Evolutionary conservation across 2,113 vertebrate species (phyloP), one percentile per base, ranked within the genome.

Genomic region (Gambusia affinis): DNA sequence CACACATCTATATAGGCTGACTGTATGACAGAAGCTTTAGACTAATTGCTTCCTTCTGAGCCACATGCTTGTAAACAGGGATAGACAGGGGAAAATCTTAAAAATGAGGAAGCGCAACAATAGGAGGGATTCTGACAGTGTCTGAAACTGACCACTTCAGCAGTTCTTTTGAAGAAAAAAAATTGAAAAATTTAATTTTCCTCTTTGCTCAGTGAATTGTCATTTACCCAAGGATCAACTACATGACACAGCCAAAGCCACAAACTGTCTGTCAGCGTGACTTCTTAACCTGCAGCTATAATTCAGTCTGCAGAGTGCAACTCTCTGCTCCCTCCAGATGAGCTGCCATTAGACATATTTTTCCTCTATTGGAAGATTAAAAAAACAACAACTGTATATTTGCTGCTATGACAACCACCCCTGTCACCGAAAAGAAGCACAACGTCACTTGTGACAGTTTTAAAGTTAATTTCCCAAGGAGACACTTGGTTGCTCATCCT

Each of bases 281-380:
- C 89, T 61, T 90, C 28, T 82, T 90, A 83, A 89, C 87, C 87
- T 75, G 35, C 47, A 61, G 69, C 86, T 57, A 74, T 85, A 83
- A 84, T 73, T 88, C 82, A 80, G 73, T 30, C 79, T 66, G 17
- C 27, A 10, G 8, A 73, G 30, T 12, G 12, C 57, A 81, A 42
- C 81, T 76, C 69, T 60, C 35, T 76, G 33, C 12, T 31, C 60
- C 67, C 29, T 47, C 76, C 72, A 79, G 80, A 77, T 66, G 47
- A 67, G 73, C 27, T 27, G 27, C 27, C 27, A 27, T 27, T 27
- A 27, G 30, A 14, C 6, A 64, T 78, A 67, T 76, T 7, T 63
- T 69, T 42, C 65, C 72, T 70, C 54, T 14, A 37, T 67, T 42
- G 60, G 39, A 70, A 22, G 10, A 27, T 64, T 67, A 78, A 73